phyloP scores from a whole-genome alignment of 2,113 vertebrate genomes.

The Pedionomus torquatus region DNA sequence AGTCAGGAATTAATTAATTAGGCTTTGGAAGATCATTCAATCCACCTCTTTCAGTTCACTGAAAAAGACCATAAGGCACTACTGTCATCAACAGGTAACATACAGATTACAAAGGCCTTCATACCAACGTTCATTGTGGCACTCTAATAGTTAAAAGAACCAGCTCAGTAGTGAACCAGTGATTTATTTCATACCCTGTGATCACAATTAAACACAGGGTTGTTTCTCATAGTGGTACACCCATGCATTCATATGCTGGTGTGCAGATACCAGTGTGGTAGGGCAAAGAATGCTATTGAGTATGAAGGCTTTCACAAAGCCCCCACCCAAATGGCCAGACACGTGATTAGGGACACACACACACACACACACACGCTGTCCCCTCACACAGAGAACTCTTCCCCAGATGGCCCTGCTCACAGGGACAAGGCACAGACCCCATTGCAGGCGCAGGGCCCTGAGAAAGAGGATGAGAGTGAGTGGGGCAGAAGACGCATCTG shows the following conservation, averaged over 20 bases:
- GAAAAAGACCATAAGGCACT: neutral
- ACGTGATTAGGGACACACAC: neutral
- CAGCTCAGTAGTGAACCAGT: fast-evolving
- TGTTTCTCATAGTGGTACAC: neutral
- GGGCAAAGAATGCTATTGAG: neutral
- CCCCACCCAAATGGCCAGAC: neutral
- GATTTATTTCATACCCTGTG: neutral
- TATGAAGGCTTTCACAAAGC: neutral
- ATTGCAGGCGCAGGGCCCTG: neutral
- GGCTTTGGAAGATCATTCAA: neutral
- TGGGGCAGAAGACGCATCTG: neutral
- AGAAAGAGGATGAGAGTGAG: neutral
- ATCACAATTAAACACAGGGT: neutral
- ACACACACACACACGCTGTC: too few species aligned
- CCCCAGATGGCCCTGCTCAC: neutral
- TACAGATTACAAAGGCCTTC: neutral
- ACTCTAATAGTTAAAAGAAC: neutral
- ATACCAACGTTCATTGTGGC: neutral
- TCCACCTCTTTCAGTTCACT: neutral
- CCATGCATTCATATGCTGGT: too few species aligned
- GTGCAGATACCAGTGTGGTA: neutral
- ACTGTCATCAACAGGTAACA: neutral
- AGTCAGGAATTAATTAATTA: neutral
- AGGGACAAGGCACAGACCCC: neutral
- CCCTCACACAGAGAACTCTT: neutral